Evolutionary conservation across 2,113 vertebrate genomes (phyloP).

Genomic region (Anguilla rostrata): DNA sequence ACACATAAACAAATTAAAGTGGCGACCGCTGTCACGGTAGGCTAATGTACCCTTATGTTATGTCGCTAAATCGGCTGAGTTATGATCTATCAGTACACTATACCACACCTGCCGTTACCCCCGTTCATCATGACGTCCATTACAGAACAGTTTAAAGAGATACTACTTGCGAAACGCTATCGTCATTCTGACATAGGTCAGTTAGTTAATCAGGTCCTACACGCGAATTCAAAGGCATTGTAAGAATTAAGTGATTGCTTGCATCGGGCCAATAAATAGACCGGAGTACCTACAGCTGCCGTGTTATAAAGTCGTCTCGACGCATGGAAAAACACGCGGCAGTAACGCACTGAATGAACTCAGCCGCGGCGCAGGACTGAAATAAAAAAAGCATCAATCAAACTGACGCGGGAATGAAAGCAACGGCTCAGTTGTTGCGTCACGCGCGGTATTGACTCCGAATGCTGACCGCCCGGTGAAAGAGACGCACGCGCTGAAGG

Average conservation of each 20-base stretch:
- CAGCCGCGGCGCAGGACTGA: neutral
- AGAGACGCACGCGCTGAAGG: neutral
- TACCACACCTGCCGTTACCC: no score
- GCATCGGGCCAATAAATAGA: neutral
- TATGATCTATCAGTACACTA: neutral
- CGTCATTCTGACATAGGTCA: neutral
- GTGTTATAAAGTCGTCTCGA: neutral
- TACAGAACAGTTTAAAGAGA: neutral
- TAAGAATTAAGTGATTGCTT: neutral
- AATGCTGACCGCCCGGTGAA: neutral
- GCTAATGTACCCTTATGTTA: no score
- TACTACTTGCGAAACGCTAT: neutral
- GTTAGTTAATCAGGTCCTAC: neutral
- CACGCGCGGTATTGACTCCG: constrained; percentile 9
- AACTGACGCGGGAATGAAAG: neutral
- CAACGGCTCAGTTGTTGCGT: neutral
- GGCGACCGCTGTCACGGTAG: neutral
- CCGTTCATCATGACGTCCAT: neutral
- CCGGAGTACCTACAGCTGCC: neutral
- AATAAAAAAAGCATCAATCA: neutral
- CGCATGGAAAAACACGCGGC: neutral
- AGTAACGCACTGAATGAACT: neutral
- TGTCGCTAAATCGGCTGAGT: neutral
- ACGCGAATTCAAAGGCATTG: neutral
- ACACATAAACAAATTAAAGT: constrained; percentile 18